Conservation (phyloP, 2,797 vertebrate genomes). For the Hozukius guyotensis region DNA sequence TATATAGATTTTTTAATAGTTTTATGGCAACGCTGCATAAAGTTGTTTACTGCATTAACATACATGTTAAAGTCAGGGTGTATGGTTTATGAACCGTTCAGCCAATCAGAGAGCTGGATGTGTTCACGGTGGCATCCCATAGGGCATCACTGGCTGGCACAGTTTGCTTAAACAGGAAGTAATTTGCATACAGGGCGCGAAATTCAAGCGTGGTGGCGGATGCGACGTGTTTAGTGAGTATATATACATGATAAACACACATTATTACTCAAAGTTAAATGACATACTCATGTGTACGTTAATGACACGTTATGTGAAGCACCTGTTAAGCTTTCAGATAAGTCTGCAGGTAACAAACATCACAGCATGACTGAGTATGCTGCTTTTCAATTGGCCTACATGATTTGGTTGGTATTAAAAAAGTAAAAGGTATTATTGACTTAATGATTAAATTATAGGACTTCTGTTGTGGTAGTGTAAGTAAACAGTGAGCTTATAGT, state of each 20-base stretch:
- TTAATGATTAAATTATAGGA: neutral
- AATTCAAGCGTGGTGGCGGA: slow-evolving; percentile 47
- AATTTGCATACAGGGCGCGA: slow-evolving; percentile 43
- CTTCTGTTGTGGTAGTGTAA: neutral
- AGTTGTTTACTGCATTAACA: slow-evolving; percentile 2
- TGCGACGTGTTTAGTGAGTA: slow-evolving; percentile 62
- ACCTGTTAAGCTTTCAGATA: neutral
- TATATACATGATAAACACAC: neutral
- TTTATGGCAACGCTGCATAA: neutral
- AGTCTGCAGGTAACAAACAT: neutral
- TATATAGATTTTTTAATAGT: neutral
- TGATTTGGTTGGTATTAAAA: neutral
- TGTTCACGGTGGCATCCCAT: neutral
- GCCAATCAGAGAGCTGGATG: slow-evolving; percentile 52
- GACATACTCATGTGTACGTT: neutral
- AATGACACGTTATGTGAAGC: neutral
- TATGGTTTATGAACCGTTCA: neutral
- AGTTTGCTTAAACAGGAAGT: slow-evolving; percentile 75
- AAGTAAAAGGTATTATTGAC: neutral
- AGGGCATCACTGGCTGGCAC: neutral
- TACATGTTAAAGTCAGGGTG: slow-evolving; percentile 1
- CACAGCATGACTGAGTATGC: neutral
- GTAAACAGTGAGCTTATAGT: neutral
- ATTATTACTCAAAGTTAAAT: neutral
- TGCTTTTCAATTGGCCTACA: neutral